Evolutionary conservation across 2,113 vertebrate species (phyloP), one percentile per base, ranked within the genome.

Genomic region (Oreamnos americanus): DNA sequence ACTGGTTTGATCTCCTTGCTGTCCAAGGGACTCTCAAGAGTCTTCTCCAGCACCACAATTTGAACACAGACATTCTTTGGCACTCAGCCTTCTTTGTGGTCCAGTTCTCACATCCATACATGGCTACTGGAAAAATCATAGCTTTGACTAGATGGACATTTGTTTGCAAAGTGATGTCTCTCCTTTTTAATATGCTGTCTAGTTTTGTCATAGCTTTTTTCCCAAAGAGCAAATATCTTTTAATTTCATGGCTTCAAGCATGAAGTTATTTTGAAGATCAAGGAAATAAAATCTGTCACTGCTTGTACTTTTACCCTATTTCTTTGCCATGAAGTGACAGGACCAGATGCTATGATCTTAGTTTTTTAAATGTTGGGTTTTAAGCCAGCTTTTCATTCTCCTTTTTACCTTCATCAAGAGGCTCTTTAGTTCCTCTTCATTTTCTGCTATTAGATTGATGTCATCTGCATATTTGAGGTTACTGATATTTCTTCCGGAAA

Each of bases 401-500:
- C 10, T 74, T 74, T 74, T 25, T 74, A 39, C n/a, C 19, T 74
- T 74, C 19, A 39, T 74, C 19, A 74, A 74, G 67, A 74, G n/a
- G n/a, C 19, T 36, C 19, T 39, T 74, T 13, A 74, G n/a, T 6
- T 39, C 67, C 67, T 74, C 67, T 74, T 74, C 67, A 39, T 39
- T 71, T 39, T 71, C 19, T 71, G 19, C 67, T 23, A 6, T 39
- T 71, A 71, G 19, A 13, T 10, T 71, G n/a, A 19, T 74, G 39
- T 71, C n/a, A 39, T 23, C 10, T 74, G n/a, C 19, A 23, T 39
- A 74, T 39, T 21, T 74, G n/a, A 39, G n/a, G 67, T 74, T 74
- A 23, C 39, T 0, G 1, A 23, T 23, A 39, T 23, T 74, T 74
- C 10, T 74, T 74, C 67, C 0, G 1, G n/a, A 36, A 39, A 13